Evolutionary conservation across 2,797 vertebrate genomes (phyloP), one percentile per base, ranked within the genome.

Genomic region (Aplochiton taeniatus): DNA sequence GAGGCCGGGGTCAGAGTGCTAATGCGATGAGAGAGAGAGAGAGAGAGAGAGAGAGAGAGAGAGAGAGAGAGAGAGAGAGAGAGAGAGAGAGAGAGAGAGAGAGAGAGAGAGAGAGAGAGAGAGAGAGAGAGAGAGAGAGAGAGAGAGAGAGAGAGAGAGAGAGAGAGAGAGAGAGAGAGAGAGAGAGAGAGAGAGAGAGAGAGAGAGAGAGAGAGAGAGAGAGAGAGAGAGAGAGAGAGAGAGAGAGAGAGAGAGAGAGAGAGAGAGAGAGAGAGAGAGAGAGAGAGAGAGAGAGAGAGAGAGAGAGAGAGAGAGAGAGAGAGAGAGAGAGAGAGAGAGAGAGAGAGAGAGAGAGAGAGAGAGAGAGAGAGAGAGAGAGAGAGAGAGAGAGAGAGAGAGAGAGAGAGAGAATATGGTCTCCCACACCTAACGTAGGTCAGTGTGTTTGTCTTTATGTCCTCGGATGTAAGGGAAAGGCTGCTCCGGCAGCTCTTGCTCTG

Each of bases 1-100:
- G 31, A 57, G 41, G 65, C 57, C 58, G 59, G 61, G 50, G 57
- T 18, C 53, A 59, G 53, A n/a, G 58, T 49, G 46, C 68, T 64
- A 76, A 66, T 11, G 61, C 78, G 56, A 73, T 70, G 51, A 78
- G 61, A 14, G 17, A 42, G 59, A 60, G 58, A 41, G 19, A 58
- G 43, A 50, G 45, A 60, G 20, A 31, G 16, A 4, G n/a, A 48
- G 47, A 41, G 49, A 61, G 17, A 49, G 12, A 11, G 41, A 55
- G 56, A 20, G 53, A 72, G 47, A 31, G 17, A 43, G 7, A 50
- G 41, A 59, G 10, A 59, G 58, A 47, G 19, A 62, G 8, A 72
- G 58, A 57, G 50, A 49, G 58, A 55, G 16, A 14, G 19, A 53
- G 58, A 57, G 50, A 49, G 58, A 55, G 16, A 14, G 19, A 53